Base-by-base conservation (phyloP, 2,113 vertebrate genomes). In the Hypomesus transpacificus region DNA sequence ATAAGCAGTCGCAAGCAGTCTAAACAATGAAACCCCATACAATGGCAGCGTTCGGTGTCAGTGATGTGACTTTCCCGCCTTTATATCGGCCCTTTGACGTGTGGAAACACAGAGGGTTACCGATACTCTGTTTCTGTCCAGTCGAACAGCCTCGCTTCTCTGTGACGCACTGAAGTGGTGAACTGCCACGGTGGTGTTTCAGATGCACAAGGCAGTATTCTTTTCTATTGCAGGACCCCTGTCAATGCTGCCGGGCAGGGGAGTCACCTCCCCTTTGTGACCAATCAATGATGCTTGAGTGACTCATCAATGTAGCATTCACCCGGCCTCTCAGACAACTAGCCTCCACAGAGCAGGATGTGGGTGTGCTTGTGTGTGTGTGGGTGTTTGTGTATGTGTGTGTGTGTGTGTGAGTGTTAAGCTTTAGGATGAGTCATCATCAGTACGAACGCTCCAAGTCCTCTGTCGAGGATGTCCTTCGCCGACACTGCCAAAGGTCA, bases 11-110 rank as follows among this genome's bases (percentile, higher is more conserved):
- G 66, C 34, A 74, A 80, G 67, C 34, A 77, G 79, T 72, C 51
- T 76, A 82, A 79, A 85, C 78, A 75, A 67, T 17, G 68, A 78
- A 57, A 77, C 13, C 16, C 26, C 24, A 24, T 8, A 16, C 8
- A 7, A 14, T 51, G 56, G 56, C 28, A 11, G 9, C 7, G 21
- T 14, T n/a, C 13, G 11, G 39, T 18, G 7, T 63, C 16, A 24
- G 61, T 18, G 24, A 22, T 31, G n/a, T 26, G 21, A 14, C 46
- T 61, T 53, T 24, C n/a, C n/a, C 22, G 18, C 22, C 8, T 24
- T 53, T 34, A 46, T 39, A 20, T 16, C 14, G n/a, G 8, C 20
- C 21, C 57, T 21, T n/a, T 21, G 22, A 58, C 1, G n/a, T 20
- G 18, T 26, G 56, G 20, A 20, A 3, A 46, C 39, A 9, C 2